These are phyloP conservation scores for Balearica regulorum DNA, from an alignment of 2,797 vertebrate genomes.

Conservation along the genomic window DNA sequence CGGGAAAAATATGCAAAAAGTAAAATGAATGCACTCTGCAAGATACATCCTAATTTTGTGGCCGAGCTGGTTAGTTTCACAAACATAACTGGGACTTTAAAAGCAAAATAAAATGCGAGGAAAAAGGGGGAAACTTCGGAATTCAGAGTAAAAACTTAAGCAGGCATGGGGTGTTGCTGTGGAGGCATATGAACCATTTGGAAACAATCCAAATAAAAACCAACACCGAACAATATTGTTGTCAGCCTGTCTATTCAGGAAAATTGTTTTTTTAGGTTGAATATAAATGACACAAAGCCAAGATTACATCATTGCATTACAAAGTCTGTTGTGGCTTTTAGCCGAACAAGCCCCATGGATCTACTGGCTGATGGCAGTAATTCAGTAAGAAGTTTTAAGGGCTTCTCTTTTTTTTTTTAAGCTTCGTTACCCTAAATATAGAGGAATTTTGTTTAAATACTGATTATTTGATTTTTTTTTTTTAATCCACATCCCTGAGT, in stretches of 20 bases:
- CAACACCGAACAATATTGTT: constrained; percentile 85
- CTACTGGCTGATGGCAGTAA: constrained; percentile 72
- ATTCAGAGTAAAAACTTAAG: constrained; percentile 71
- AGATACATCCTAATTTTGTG: constrained; percentile 86
- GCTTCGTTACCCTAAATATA: constrained; percentile 36
- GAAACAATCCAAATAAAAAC: constrained; percentile 86
- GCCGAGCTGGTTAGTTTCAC: constrained; percentile 79
- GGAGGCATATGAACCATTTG: constrained; percentile 85
- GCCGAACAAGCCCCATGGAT: constrained; percentile 74
- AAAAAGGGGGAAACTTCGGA: constrained; percentile 73
- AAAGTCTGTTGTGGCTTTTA: constrained; percentile 84
- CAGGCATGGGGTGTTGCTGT: constrained; percentile 75
- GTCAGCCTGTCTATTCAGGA: constrained; percentile 84
- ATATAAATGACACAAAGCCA: constrained; percentile 87
- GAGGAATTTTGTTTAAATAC: constrained; percentile 45
- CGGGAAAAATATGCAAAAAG: constrained; percentile 84
- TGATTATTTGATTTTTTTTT: background rate
- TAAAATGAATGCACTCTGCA: constrained; percentile 84
- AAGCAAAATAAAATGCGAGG: constrained; percentile 74
- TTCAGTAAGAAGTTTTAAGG: constrained; percentile 71
- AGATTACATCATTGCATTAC: constrained; percentile 88
- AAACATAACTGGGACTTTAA: constrained; percentile 78
- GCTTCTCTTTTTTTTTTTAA: background rate
- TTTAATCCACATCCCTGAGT: background rate
- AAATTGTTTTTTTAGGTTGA: constrained; percentile 80